A percentile compares a stretch with the other conserved stretches of the same genome.
Evolutionary conservation across 2,113 vertebrate species (phyloP).

Genomic region (Hirundichthys speculiger): DNA sequence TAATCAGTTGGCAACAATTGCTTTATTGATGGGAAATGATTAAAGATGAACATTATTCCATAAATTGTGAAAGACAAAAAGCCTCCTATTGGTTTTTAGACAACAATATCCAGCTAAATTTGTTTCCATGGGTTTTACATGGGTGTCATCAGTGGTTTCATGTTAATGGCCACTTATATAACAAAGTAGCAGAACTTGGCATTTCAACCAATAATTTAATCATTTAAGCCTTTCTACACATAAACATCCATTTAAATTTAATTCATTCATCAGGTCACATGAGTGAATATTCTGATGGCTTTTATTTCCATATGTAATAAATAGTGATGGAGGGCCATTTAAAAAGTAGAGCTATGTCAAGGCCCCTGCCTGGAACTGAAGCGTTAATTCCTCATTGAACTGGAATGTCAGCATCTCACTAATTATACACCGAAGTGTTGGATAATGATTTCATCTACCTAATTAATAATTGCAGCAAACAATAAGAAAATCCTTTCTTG

Average conservation of each 20-base stretch:
- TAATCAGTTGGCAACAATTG: background rate
- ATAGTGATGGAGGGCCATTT: too few species aligned
- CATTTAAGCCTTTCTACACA: background rate
- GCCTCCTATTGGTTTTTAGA: constrained; percentile 8
- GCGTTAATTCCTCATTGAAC: constrained; percentile 36
- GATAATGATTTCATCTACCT: constrained; percentile 51
- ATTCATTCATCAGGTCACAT: background rate
- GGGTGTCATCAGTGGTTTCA: background rate
- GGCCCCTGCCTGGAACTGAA: background rate
- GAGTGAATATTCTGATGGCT: background rate
- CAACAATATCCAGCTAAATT: constrained; percentile 15
- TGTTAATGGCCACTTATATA: background rate
- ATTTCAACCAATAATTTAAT: constrained; percentile 1
- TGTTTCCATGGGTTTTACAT: background rate
- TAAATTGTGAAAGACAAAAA: constrained; percentile 17
- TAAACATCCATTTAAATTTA: background rate
- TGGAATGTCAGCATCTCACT: constrained; percentile 42
- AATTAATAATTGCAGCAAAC: constrained; percentile 54
- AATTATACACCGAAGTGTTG: constrained; percentile 52
- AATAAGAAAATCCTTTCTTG: constrained; percentile 42
- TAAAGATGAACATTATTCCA: background rate
- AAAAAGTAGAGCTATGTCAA: background rate
- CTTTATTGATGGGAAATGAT: background rate
- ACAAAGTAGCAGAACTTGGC: background rate
- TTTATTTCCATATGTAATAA: too few species aligned